These are phyloP conservation scores for Ctenoplectra terminalis DNA, from an alignment of 1,140 invertebrate species.

Conservation along the genomic window DNA sequence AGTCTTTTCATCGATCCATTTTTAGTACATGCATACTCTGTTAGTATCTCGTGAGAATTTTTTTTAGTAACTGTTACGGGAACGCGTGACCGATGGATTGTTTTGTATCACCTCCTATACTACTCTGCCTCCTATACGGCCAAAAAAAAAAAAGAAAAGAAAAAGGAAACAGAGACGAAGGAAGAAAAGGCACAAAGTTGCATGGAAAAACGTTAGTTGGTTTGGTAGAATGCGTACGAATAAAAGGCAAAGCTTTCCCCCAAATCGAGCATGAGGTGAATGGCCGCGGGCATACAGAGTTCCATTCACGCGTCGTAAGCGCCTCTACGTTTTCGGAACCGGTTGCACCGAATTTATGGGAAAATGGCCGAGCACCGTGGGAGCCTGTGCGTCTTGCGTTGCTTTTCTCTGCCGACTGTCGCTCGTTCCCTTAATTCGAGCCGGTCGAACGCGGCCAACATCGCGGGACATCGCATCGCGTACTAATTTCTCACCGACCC, in stretches of 20 bases:
- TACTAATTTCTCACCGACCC: conserved; percentile 28
- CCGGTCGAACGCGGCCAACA: conserved; percentile 25
- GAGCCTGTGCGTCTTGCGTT: conserved; percentile 25
- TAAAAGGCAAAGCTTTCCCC: conserved; percentile 15
- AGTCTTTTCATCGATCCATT: conserved; percentile 11
- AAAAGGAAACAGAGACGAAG: not conserved
- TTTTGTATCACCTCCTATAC: too few species aligned
- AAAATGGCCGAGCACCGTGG: conserved; percentile 60
- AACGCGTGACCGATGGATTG: conserved; percentile 9
- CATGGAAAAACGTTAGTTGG: conserved; percentile 9
- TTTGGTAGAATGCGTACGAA: conserved; percentile 22
- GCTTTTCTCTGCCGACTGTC: conserved; percentile 22
- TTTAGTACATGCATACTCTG: conserved; percentile 1
- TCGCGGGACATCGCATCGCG: conserved; percentile 10
- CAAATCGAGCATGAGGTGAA: conserved; percentile 57
- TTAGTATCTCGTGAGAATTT: conserved; percentile 4
- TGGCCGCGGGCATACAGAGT: conserved; percentile 47
- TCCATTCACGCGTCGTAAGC: conserved; percentile 61
- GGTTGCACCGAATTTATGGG: conserved; percentile 64
- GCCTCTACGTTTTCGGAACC: conserved; percentile 61
- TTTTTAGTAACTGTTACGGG: not conserved
- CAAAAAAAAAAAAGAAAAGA: not conserved
- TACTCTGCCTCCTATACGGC: too few species aligned
- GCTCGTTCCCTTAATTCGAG: conserved; percentile 33
- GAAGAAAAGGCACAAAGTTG: not conserved